Evolutionary conservation across 1,140 invertebrate species (phyloP), one percentile per base, ranked within the genome.

Genomic region (Micrasema longulum): DNA sequence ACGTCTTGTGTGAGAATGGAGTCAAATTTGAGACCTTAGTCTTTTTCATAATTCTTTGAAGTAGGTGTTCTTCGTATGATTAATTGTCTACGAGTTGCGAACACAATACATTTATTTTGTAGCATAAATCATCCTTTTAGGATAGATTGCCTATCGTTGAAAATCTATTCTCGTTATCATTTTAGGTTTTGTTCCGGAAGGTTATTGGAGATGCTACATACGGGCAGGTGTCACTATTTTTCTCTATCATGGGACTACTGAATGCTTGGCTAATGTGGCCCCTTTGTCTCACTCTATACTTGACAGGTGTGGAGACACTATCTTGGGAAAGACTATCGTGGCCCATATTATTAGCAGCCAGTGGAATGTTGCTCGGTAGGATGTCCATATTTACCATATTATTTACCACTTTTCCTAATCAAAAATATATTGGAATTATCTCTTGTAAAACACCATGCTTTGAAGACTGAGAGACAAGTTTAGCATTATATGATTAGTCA

Each of bases 131-230:
- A n/a, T n/a, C 2, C 0, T 6, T 5, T 43, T 43, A 7, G 12
- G 41, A 14, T 43, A n/a, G 12, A 43, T 43, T 3, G 5, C 41
- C 16, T 43, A 7, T 43, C 16, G 12, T 0, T 3, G 16, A 43
- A 41, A 41, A 43, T n/a, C 0, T 43, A 12, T 43, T 43, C 10
- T 45, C 18, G 0, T 45, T 45, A 16, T 76, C 43, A 20, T 26
- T n/a, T 63, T 68, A 95, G 93, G 94, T 96, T 62, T 86, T 96
- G 72, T 95, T 96, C 82, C 93, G 94, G 78, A 95, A 95, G 85
- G 91, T 96, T 57, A 91, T 97, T 81, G 95, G 95, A n/a, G 93
- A 96, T 76, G 92, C 94, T 45, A 94, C 90, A 47, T 92, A 93
- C 70, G 94, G 93, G 11, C 94, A 96, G 84, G 90, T 95, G 67